These are phyloP conservation scores for Carposina sasakii DNA, from an alignment of 1,140 invertebrate species.

Conservation along the genomic window DNA sequence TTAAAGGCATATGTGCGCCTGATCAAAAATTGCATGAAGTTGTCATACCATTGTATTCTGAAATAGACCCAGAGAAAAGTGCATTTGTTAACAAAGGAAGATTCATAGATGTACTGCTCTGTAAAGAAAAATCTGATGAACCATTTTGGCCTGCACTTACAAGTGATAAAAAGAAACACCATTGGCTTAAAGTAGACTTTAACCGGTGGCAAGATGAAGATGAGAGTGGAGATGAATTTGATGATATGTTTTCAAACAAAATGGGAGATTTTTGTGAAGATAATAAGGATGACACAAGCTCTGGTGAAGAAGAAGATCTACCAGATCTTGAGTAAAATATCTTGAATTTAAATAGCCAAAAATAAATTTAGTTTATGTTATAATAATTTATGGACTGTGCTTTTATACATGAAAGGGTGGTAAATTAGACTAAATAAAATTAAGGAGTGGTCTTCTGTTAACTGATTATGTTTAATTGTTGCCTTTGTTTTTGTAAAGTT, in stretches of 20 bases:
- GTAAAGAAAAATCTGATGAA: conserved; percentile 80
- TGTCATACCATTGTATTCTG: conserved; percentile 85
- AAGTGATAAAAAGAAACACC: conserved; percentile 90
- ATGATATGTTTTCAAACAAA: conserved; percentile 49
- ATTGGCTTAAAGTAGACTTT: conserved; percentile 98
- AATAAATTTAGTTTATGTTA: conserved; percentile 19
- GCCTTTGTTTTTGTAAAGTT: too few species aligned
- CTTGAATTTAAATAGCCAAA: conserved; percentile 18
- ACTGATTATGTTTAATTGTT: too few species aligned
- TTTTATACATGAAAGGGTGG: conserved; percentile 25
- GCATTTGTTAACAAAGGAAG: conserved; percentile 79
- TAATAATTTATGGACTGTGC: conserved; percentile 26
- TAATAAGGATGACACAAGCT: conserved; percentile 50
- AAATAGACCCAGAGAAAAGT: conserved; percentile 87
- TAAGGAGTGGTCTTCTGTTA: too few species aligned
- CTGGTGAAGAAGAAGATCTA: conserved; percentile 54
- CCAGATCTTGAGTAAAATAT: conserved; percentile 48
- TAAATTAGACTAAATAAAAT: too few species aligned
- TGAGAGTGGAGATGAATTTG: conserved; percentile 51
- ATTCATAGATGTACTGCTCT: conserved; percentile 84
- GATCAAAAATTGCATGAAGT: conserved; percentile 90
- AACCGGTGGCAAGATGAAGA: conserved; percentile 97
- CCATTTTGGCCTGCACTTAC: conserved; percentile 91
- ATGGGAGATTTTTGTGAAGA: conserved; percentile 41
- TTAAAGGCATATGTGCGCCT: conserved; percentile 89